phyloP scores from a whole-genome alignment of 1,140 invertebrate genomes.

The Aleiodes sp. region DNA sequence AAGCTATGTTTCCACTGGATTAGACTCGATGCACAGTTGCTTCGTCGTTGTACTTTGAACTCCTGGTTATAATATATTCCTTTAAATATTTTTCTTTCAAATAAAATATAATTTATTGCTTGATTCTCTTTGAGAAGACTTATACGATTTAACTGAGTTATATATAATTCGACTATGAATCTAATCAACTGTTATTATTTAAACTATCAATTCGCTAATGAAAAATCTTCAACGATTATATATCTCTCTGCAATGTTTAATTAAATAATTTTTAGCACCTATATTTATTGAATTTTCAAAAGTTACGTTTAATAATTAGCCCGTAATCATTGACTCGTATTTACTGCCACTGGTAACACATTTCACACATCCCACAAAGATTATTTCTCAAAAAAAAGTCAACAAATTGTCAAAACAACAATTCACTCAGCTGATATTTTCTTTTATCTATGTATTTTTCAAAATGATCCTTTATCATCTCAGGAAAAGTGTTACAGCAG shows the following conservation, averaged over 20 bases:
- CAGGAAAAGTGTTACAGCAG: too few species aligned
- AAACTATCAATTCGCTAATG: slow-evolving; percentile 7
- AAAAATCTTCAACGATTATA: slow-evolving; percentile 14
- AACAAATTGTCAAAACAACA: background rate
- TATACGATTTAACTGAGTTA: background rate
- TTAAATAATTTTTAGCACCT: slow-evolving; percentile 8
- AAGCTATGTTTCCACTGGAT: background rate
- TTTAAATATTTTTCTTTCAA: background rate
- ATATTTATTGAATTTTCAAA: background rate
- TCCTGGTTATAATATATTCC: too few species aligned
- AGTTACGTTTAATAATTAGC: background rate
- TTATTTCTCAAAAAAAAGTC: background rate
- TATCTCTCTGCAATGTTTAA: slow-evolving; percentile 9
- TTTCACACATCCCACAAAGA: background rate
- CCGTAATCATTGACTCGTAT: background rate
- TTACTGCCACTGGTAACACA: background rate
- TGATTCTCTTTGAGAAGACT: background rate
- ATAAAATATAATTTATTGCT: background rate
- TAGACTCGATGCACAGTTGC: background rate
- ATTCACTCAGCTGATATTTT: background rate
- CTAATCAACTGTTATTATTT: slow-evolving; percentile 17
- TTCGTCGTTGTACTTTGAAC: slow-evolving; percentile 8
- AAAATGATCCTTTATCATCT: background rate
- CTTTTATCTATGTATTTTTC: background rate
- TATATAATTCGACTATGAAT: slow-evolving; percentile 17